Conservation (phyloP, 1,140 invertebrate species). For the Lucilia cuprina region DNA sequence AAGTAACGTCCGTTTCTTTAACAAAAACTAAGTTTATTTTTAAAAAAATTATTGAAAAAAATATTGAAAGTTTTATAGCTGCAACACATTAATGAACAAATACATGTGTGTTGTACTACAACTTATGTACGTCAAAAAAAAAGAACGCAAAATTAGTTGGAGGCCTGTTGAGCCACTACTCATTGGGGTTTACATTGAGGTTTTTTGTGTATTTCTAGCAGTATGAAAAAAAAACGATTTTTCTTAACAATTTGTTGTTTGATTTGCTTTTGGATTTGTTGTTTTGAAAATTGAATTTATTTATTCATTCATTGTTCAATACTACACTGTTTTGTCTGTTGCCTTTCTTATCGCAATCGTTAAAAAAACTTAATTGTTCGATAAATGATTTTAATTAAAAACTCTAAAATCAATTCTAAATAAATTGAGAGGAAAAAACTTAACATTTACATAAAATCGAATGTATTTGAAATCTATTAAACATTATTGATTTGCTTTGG, state of each 20-base stretch:
- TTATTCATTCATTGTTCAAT: no score
- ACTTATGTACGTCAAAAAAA: not conserved
- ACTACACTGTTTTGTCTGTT: not conserved
- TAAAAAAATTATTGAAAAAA: not conserved
- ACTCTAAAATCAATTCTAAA: not conserved
- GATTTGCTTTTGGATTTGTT: not conserved
- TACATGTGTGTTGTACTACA: not conserved
- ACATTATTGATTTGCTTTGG: not conserved
- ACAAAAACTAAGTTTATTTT: no score
- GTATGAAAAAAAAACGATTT: not conserved
- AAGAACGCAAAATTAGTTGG: not conserved
- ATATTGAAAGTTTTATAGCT: not conserved
- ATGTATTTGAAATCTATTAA: not conserved
- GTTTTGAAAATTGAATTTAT: not conserved
- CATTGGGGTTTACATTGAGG: not conserved
- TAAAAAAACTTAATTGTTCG: not conserved
- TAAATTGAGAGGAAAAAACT: not conserved
- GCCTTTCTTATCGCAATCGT: not conserved
- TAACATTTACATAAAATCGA: not conserved
- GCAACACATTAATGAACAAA: not conserved
- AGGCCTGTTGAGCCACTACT: not conserved
- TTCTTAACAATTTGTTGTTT: not conserved
- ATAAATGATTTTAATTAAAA: constrained; percentile 9
- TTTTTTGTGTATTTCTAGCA: no score
- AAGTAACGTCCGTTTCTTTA: not conserved